phyloP scores from a whole-genome alignment of 1,140 invertebrate genomes.

The Laupala kohalensis region DNA sequence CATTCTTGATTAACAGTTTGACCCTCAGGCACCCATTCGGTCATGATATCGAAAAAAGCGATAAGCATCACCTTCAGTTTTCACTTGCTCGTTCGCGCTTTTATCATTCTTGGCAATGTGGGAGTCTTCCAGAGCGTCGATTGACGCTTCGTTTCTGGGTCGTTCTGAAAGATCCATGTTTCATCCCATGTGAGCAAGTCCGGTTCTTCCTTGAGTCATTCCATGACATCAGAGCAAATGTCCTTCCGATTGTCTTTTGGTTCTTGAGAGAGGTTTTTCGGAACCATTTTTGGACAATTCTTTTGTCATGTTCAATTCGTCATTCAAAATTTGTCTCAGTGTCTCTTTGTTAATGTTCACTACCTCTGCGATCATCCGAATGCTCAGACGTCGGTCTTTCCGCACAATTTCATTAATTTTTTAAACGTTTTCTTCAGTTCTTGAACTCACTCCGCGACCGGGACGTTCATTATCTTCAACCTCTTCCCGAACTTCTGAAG shows the following conservation, averaged over 20 bases:
- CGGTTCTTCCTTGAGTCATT: no score
- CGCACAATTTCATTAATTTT: background rate
- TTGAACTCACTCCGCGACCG: no score
- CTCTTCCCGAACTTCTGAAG: no score
- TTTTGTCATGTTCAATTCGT: background rate
- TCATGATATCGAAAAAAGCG: background rate
- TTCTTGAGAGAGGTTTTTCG: no score
- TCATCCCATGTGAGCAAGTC: background rate
- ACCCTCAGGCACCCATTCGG: no score
- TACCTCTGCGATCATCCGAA: background rate
- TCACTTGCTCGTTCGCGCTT: background rate
- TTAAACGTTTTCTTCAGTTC: background rate
- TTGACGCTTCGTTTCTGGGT: no score
- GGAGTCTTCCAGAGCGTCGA: background rate
- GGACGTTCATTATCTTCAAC: no score
- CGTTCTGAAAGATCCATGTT: background rate
- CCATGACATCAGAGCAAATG: no score
- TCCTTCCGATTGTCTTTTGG: no score
- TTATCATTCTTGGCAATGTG: no score
- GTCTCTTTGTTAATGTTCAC: background rate
- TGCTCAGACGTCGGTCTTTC: no score
- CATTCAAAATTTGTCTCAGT: background rate
- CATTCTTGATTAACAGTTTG: background rate
- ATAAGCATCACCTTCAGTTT: background rate
- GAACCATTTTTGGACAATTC: no score